Conservation (phyloP, 2,797 vertebrate genomes). For the Alectoris magna region DNA sequence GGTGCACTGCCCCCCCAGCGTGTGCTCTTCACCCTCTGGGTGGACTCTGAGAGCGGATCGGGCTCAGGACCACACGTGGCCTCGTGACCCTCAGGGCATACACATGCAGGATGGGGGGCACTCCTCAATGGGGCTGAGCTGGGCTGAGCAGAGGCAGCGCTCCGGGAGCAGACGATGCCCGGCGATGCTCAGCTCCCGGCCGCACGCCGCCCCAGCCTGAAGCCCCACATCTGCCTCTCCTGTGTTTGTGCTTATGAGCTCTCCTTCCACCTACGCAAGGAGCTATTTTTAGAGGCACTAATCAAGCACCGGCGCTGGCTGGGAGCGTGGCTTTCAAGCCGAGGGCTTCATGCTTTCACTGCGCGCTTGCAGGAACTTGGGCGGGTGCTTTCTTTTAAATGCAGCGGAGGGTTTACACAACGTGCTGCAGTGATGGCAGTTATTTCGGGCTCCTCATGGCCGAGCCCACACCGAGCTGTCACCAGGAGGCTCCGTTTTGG, state of each 20-base stretch:
- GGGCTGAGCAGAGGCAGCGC: neutral
- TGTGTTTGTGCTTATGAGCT: constrained; percentile 5
- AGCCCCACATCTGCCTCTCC: neutral
- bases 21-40: neutral
- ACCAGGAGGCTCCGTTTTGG: neutral
- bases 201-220: neutral
- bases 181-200: neutral
- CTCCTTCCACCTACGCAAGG: constrained; percentile 43
- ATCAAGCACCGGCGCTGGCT: constrained; percentile 25
- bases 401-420: neutral
- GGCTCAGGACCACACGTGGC: neutral
- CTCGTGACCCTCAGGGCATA: neutral
- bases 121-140: neutral
- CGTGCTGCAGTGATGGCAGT: accelerated
- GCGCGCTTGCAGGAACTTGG: neutral
- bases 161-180: accelerated
- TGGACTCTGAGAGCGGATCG: neutral
- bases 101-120: accelerated
- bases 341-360: neutral
- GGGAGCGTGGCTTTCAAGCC: neutral
- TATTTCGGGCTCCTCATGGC: constrained; percentile 8
- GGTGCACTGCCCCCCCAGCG: neutral
- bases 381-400: constrained; percentile 21
- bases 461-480: constrained; percentile 1
- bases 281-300: constrained; percentile 53